These are phyloP conservation scores for Cryptoprocta ferox DNA, from an alignment of 2,797 vertebrate genomes.

Conservation along the genomic window DNA sequence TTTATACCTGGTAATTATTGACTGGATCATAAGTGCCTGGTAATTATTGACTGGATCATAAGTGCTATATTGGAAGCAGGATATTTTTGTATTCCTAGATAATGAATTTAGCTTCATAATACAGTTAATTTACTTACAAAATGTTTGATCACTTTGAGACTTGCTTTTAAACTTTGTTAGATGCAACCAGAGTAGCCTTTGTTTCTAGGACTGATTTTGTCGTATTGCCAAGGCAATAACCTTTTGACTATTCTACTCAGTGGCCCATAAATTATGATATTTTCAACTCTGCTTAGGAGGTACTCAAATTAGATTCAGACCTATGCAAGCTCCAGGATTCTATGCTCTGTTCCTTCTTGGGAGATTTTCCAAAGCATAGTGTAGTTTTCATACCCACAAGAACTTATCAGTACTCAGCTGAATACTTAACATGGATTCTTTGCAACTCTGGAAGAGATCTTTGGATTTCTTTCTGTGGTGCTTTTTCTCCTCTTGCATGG, in stretches of 20 bases:
- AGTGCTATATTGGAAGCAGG: neutral
- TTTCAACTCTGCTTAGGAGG: neutral
- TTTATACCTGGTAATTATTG: neutral
- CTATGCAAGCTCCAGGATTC: neutral
- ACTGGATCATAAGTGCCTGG: neutral
- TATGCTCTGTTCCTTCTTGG: neutral
- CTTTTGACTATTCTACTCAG: neutral
- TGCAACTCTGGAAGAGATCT: neutral
- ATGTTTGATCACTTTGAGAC: neutral
- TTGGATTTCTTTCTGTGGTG: neutral
- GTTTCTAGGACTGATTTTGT: neutral
- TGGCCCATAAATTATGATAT: neutral
- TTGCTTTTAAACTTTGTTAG: neutral
- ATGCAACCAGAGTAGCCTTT: neutral
- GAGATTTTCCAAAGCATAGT: neutral
- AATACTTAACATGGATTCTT: neutral
- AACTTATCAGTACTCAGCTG: neutral
- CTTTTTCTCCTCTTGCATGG: neutral
- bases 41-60: no score
- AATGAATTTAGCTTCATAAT: neutral
- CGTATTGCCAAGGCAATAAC: neutral
- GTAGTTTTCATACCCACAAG: neutral
- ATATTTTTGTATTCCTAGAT: neutral
- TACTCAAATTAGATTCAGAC: neutral
- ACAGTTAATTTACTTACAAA: neutral